Conservation (phyloP, 2,888 invertebrate genomes). For the Heliconius aoede region DNA sequence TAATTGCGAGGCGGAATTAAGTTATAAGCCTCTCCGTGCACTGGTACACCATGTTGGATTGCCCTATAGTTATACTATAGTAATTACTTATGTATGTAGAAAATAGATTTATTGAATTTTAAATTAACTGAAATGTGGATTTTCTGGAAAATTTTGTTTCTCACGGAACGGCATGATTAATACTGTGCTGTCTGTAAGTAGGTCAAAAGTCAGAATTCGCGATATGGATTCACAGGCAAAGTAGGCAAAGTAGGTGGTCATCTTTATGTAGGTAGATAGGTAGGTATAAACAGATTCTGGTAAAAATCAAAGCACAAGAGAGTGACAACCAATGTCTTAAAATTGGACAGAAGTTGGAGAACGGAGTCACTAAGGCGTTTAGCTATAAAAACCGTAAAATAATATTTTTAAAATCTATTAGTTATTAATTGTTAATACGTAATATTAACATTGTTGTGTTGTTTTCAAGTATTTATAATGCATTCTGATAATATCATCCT, state of each 20-base stretch:
- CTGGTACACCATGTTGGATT: conserved; percentile 41
- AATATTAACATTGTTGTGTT: too few species aligned
- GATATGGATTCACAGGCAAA: background rate
- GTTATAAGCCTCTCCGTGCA: conserved; percentile 61
- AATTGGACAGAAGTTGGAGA: background rate
- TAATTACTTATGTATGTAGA: conserved; percentile 15
- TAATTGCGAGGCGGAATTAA: conserved; percentile 70
- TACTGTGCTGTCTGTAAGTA: background rate
- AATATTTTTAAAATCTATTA: too few species aligned
- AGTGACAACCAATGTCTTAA: background rate
- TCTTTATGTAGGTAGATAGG: background rate
- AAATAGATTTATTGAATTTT: background rate
- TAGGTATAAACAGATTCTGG: background rate
- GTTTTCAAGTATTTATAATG: background rate
- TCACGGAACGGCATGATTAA: background rate
- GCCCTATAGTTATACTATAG: conserved; percentile 32
- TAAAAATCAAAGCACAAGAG: background rate
- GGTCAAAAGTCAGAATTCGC: background rate
- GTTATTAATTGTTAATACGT: too few species aligned
- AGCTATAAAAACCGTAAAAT: too few species aligned
- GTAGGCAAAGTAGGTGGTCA: background rate
- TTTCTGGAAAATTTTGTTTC: background rate
- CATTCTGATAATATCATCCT: background rate
- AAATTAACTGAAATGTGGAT: background rate
- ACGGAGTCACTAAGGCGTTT: background rate